These are phyloP conservation scores for Philaethria dido DNA, from an alignment of 2,888 invertebrate genomes.

Conservation along the genomic window DNA sequence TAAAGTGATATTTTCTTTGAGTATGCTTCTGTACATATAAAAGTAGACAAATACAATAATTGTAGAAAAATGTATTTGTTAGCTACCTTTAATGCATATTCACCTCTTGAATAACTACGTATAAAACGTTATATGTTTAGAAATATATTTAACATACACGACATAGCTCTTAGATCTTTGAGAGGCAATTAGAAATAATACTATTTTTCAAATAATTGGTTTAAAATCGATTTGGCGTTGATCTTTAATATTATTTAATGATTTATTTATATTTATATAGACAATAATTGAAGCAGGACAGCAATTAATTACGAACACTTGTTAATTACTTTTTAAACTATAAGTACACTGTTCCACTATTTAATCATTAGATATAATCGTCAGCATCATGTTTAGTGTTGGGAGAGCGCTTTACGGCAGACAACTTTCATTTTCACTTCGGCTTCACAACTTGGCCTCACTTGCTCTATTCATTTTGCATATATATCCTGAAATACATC, in stretches of 20 bases:
- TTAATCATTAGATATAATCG: slow-evolving; percentile 10
- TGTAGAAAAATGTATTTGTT: slow-evolving; percentile 58
- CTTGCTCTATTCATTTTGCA: slow-evolving; percentile 58
- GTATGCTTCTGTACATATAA: slow-evolving; percentile 76
- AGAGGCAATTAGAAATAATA: slow-evolving; percentile 32
- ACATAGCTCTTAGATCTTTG: slow-evolving; percentile 38
- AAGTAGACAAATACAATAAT: slow-evolving; percentile 67
- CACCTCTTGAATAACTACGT: slow-evolving; percentile 36
- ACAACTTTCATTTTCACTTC: slow-evolving; percentile 67
- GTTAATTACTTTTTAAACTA: slow-evolving; percentile 24
- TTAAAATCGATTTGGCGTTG: slow-evolving; percentile 26
- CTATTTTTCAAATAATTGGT: slow-evolving; percentile 26
- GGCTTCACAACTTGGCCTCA: slow-evolving; percentile 67
- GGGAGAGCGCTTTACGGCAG: slow-evolving; percentile 62
- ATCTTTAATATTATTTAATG: slow-evolving; percentile 23
- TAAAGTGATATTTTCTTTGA: slow-evolving; percentile 73
- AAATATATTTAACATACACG: slow-evolving; percentile 32
- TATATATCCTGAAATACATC: slow-evolving; percentile 49
- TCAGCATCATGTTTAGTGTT: slow-evolving; percentile 30
- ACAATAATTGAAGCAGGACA: slow-evolving; percentile 30
- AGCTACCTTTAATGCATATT: slow-evolving; percentile 42
- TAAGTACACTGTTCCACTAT: slow-evolving; percentile 33
- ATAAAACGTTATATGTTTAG: slow-evolving; percentile 35
- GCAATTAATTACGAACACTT: slow-evolving; percentile 28
- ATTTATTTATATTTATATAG: slow-evolving; percentile 24